These are phyloP conservation scores for Bursaphelenchus okinawaensis DNA, from an alignment of 2,888 invertebrate species.

Conservation along the genomic window DNA sequence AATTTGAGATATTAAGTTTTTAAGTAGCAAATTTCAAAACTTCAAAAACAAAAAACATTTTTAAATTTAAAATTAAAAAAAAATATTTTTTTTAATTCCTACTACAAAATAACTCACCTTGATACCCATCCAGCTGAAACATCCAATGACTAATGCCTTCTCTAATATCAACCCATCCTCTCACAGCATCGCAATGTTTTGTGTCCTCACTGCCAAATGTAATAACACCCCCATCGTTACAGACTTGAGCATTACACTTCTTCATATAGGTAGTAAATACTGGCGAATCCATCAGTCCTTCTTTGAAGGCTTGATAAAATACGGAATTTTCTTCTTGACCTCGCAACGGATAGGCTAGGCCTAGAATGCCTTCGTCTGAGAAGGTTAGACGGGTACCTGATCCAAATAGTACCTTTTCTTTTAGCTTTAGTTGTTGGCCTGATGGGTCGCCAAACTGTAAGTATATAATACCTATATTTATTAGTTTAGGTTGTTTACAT, in stretches of 20 bases:
- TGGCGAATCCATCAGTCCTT: not conserved
- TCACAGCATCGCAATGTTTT: not conserved
- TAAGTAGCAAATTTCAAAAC: not conserved
- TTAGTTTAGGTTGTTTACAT: too few species aligned
- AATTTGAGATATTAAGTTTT: too few species aligned
- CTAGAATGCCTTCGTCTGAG: not conserved
- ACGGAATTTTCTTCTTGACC: not conserved
- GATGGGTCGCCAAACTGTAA: constrained; percentile 2
- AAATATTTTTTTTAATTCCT: too few species aligned
- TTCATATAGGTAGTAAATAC: not conserved
- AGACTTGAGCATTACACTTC: not conserved
- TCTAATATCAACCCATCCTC: not conserved
- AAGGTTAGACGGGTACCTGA: not conserved
- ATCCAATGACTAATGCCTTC: not conserved
- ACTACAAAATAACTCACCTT: too few species aligned
- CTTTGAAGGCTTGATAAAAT: not conserved
- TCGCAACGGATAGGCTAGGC: not conserved
- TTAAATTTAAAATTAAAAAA: too few species aligned
- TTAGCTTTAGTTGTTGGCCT: constrained; percentile 7
- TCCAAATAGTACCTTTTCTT: constrained; percentile 1
- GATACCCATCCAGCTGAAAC: constrained; percentile 4
- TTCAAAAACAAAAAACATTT: too few species aligned
- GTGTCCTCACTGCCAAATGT: not conserved
- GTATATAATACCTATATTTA: too few species aligned
- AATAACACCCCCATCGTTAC: not conserved